Evolutionary conservation across 2,113 vertebrate genomes (phyloP).

Genomic region (Aleadryas rufinucha): DNA sequence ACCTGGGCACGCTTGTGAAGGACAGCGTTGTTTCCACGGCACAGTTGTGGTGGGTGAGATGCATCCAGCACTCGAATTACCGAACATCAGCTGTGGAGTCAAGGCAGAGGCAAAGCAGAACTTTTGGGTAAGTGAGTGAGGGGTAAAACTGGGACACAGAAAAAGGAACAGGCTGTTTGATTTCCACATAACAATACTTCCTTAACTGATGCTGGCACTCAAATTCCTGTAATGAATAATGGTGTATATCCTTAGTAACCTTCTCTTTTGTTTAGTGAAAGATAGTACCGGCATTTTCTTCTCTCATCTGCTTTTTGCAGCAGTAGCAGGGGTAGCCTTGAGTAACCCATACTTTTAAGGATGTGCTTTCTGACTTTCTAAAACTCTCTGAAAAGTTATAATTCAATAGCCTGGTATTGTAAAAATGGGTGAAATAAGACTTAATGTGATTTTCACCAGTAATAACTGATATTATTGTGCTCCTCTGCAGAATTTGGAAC

Average conservation of each 20-base stretch:
- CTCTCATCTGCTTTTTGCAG: background rate
- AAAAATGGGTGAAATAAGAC: background rate
- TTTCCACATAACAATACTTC: background rate
- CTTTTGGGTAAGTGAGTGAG: background rate
- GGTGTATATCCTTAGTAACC: background rate
- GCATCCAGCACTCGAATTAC: fast-evolving
- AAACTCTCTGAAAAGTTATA: constrained; percentile 6
- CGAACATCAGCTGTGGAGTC: background rate
- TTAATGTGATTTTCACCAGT: background rate
- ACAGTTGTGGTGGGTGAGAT: fast-evolving
- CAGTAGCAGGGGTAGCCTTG: background rate
- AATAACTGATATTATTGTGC: background rate
- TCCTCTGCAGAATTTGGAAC: background rate
- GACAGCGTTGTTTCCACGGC: fast-evolving
- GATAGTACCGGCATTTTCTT: background rate
- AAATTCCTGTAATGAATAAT: background rate
- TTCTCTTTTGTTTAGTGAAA: background rate
- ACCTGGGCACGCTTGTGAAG: fast-evolving
- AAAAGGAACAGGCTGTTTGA: background rate
- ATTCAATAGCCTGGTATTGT: background rate
- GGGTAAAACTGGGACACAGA: background rate
- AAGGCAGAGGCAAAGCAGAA: background rate
- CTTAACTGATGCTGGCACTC: background rate
- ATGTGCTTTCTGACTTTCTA: background rate
- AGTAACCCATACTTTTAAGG: background rate